Percentiles rank a stretch among this genome's conserved stretches.
phyloP scores from a whole-genome alignment of 2,888 invertebrate species.

The Amphipoea oculea region DNA sequence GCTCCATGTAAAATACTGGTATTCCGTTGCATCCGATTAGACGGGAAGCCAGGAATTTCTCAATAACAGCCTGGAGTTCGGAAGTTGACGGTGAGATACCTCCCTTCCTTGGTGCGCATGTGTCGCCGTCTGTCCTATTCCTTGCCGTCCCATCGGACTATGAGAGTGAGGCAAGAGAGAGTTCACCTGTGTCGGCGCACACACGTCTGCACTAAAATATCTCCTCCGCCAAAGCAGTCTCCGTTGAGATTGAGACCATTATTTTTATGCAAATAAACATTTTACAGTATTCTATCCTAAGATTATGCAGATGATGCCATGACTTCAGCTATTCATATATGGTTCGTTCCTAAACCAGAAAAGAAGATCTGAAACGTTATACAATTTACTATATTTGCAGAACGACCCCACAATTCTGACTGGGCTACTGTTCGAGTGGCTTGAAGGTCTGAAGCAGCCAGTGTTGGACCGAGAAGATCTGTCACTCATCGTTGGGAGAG shows the following conservation, averaged over 20 bases:
- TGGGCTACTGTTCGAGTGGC: conserved; percentile 93
- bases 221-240: too few species aligned
- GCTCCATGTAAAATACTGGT: background rate
- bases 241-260: background rate
- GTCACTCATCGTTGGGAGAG: conserved; percentile 91
- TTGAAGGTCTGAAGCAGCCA: conserved; percentile 93
- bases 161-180: too few species aligned
- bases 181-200: too few species aligned
- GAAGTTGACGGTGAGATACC: too few species aligned
- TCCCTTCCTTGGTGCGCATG: too few species aligned
- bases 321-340: background rate
- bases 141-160: too few species aligned
- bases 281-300: background rate
- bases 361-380: background rate
- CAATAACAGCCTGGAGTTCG: too few species aligned
- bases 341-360: background rate
- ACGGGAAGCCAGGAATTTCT: too few species aligned
- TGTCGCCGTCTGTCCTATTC: too few species aligned
- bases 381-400: conserved; percentile 67
- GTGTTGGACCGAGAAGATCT: conserved; percentile 92
- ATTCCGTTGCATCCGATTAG: background rate
- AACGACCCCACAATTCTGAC: conserved; percentile 91
- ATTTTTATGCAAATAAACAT: background rate
- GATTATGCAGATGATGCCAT: background rate
- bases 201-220: too few species aligned